Base-by-base conservation (phyloP, 2,797 vertebrate species). In the Argentina silus region DNA sequence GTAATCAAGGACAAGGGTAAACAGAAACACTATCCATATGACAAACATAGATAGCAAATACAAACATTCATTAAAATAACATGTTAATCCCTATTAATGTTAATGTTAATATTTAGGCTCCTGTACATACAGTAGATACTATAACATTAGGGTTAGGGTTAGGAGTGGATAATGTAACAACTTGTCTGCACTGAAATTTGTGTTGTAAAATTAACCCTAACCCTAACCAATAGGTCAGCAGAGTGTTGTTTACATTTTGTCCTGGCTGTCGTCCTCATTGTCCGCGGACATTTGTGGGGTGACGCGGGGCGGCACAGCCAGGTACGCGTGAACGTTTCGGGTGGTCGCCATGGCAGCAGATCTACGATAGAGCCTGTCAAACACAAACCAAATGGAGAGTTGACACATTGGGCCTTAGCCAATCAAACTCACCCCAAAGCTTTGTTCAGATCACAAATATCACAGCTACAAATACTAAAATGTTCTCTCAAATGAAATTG, bases 271-370 rank as follows among this genome's bases (percentile, higher is more conserved):
- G 53, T 87, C 88, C 0, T 85, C 86, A 51, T 84, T 82, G 67
- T 93, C 89, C 63, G 88, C 76, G 51, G 88, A 87, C 23, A 83
- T 87, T 36, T 85, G 85, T 51, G 91, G 85, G 61, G 84, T 82
- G 66, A 90, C 69, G 0, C 65, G 89, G 74, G 87, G 88, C 15
- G 89, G 68, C 9, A 81, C 63, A 53, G 83, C 6, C 43, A 93
- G 87, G 21, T 81, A 89, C 1, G 65, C 81, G n/a, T 81, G 77
- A 17, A 83, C 90, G 48, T 86, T 87, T 21, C 93, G 84, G 56
- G 87, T 78, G 57, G 87, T 83, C 91, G 87, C 83, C 91, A 95
- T 96, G 85, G 93, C 89, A 79, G 77, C 85, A 62, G 80, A 85
- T 85, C n/a, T 76, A 69, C 69, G 66, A 53, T 74, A 43, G 27